These are phyloP conservation scores for Oscheius sp. DNA, from an alignment of 1,140 invertebrate species.

Conservation along the genomic window DNA sequence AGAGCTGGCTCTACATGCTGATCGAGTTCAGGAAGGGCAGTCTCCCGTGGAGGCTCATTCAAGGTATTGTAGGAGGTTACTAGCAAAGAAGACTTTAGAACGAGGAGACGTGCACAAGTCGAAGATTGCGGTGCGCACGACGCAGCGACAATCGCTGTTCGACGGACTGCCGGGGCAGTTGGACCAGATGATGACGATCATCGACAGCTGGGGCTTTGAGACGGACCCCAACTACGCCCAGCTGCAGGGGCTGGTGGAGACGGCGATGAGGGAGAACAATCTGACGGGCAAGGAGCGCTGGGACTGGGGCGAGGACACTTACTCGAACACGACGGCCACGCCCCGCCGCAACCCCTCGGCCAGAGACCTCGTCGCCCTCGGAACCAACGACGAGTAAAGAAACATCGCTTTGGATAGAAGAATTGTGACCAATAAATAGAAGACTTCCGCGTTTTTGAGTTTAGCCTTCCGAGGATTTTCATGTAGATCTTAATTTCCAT, in stretches of 20 bases:
- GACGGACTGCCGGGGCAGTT: conserved; percentile 13
- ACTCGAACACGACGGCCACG: not conserved
- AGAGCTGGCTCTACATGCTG: conserved; percentile 38
- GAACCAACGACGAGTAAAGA: not conserved
- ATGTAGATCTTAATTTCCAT: too few relatives aligned
- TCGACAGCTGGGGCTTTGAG: conserved; percentile 15
- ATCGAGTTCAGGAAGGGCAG: conserved; percentile 26
- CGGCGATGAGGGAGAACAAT: not conserved
- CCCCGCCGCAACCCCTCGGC: not conserved
- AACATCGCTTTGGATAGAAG: too few relatives aligned
- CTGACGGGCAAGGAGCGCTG: not conserved
- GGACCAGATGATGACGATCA: conserved; percentile 12
- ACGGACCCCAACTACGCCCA: conserved; percentile 7
- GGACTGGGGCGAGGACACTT: not conserved
- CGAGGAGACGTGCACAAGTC: conserved; percentile 7
- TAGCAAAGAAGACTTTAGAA: not conserved
- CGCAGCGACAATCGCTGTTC: conserved; percentile 9
- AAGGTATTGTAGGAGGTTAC: too few relatives aligned
- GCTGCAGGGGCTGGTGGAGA: not conserved
- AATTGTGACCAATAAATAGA: too few relatives aligned
- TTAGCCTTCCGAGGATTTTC: too few relatives aligned
- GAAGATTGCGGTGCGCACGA: conserved; percentile 6
- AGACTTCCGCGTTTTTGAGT: too few relatives aligned
- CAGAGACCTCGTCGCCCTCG: not conserved
- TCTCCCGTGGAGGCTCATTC: conserved; percentile 35